Conservation (phyloP, 2,797 vertebrate genomes). For the Cuculus canorus region DNA sequence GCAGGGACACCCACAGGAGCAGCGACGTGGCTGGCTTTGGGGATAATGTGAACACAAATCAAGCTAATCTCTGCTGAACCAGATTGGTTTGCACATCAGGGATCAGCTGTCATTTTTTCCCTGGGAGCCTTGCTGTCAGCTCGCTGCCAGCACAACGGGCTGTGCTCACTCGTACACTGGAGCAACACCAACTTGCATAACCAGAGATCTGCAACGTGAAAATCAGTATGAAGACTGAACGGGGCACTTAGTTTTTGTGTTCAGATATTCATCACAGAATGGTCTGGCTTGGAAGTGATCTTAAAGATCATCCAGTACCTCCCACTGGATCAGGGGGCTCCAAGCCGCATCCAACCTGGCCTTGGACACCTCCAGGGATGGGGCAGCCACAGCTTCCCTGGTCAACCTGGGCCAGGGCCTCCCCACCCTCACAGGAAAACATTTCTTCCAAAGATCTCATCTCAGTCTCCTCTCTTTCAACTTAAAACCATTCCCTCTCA, state of each 20-base stretch:
- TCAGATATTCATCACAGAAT: no score
- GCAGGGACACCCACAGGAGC: accelerated
- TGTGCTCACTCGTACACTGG: accelerated
- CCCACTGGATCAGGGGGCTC: no score
- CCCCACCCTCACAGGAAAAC: no score
- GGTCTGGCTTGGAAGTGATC: no score
- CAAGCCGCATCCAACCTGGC: no score
- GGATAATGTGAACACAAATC: neutral
- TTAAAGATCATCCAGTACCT: no score
- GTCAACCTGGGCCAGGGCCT: no score
- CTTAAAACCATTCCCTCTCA: no score
- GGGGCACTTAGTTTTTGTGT: neutral
- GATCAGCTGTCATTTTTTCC: neutral
- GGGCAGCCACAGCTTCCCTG: no score
- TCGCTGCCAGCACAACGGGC: accelerated
- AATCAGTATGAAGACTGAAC: neutral
- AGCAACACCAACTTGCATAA: neutral
- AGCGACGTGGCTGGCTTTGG: neutral
- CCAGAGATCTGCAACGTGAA: accelerated
- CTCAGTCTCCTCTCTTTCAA: no score
- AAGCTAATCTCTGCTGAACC: slow-evolving; percentile 1
- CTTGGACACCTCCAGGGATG: no score
- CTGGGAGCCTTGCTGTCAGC: accelerated
- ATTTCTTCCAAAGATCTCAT: no score
- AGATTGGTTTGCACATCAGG: neutral